Evolutionary conservation across 2,888 invertebrate species (phyloP).

Genomic region (Drosophila setosimentum): DNA sequence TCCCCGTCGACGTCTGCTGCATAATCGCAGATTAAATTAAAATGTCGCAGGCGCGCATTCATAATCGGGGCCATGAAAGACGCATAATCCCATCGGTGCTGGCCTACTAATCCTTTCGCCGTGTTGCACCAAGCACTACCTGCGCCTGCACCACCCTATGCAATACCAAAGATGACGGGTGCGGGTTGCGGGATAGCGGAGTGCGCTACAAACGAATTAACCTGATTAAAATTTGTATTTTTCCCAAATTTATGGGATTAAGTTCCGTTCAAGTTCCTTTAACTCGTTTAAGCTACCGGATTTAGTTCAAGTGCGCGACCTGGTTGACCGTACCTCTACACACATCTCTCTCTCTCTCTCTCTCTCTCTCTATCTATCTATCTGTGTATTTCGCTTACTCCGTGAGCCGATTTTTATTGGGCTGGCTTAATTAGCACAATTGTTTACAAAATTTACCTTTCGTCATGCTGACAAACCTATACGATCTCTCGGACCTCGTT

Average conservation of each 20-base stretch:
- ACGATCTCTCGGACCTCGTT: constrained; percentile 9
- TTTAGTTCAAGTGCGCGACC: constrained; percentile 72
- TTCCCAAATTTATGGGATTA: constrained; percentile 82
- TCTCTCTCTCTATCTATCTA: background rate
- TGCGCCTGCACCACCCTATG: constrained; percentile 44
- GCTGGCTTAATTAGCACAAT: constrained; percentile 82
- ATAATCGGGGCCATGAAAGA: constrained; percentile 59
- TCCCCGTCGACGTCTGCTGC: constrained; percentile 49
- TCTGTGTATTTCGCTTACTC: constrained; percentile 1
- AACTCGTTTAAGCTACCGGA: constrained; percentile 84
- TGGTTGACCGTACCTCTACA: background rate
- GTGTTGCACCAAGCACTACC: constrained; percentile 36
- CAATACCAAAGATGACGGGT: constrained; percentile 34
- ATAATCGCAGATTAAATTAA: constrained; percentile 80
- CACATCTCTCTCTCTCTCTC: background rate
- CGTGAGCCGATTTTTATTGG: constrained; percentile 76
- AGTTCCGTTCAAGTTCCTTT: constrained; percentile 82
- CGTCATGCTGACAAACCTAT: constrained; percentile 63
- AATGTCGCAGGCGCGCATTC: constrained; percentile 80
- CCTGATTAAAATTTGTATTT: constrained; percentile 82
- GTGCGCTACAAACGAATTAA: constrained; percentile 75
- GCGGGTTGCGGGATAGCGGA: constrained; percentile 10
- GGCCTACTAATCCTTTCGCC: constrained; percentile 66
- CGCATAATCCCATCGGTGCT: constrained; percentile 48
- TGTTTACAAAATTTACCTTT: constrained; percentile 83